phyloP scores from a whole-genome alignment of 2,797 vertebrate species.

The Lerista edwardsae region DNA sequence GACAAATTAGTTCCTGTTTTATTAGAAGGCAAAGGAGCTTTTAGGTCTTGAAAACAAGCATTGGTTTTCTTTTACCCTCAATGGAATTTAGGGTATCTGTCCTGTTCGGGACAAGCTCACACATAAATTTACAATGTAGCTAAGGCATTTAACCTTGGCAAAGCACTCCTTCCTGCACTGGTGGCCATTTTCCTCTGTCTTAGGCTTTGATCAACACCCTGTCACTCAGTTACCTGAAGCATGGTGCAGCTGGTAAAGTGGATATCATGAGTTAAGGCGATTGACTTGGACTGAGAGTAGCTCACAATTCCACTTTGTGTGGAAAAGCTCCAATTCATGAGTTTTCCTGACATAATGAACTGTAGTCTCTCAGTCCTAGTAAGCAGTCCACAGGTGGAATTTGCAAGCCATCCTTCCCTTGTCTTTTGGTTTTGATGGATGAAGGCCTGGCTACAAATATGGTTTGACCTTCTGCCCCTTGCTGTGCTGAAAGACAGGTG shows the following conservation, averaged over 20 bases:
- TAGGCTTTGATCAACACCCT: slow-evolving; percentile 60
- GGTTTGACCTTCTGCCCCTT: slow-evolving; percentile 36
- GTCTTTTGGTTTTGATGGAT: slow-evolving; percentile 65
- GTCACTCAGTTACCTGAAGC: slow-evolving; percentile 55
- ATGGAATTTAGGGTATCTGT: slow-evolving; percentile 44
- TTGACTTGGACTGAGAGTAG: slow-evolving; percentile 62
- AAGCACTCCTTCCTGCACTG: slow-evolving; percentile 60
- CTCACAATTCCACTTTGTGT: slow-evolving; percentile 71
- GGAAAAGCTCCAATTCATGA: slow-evolving; percentile 68
- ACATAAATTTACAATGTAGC: slow-evolving; percentile 42
- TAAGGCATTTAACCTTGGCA: slow-evolving; percentile 56
- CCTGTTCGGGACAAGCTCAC: slow-evolving; percentile 55
- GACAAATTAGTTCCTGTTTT: slow-evolving; percentile 61
- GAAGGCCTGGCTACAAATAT: slow-evolving; percentile 61
- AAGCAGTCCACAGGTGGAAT: slow-evolving; percentile 63
- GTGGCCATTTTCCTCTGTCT: slow-evolving; percentile 61
- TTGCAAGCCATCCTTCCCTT: slow-evolving; percentile 53
- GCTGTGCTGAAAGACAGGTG: slow-evolving; percentile 71
- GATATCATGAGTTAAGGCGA: slow-evolving; percentile 58
- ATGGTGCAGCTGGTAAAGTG: slow-evolving; percentile 67
- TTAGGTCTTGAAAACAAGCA: slow-evolving; percentile 55
- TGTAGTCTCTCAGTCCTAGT: slow-evolving; percentile 66
- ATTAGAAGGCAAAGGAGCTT: slow-evolving; percentile 63
- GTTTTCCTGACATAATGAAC: slow-evolving; percentile 72
- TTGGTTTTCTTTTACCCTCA: slow-evolving; percentile 63